Conservation (phyloP, 2,797 vertebrate genomes). For the Taeniopygia guttata region DNA sequence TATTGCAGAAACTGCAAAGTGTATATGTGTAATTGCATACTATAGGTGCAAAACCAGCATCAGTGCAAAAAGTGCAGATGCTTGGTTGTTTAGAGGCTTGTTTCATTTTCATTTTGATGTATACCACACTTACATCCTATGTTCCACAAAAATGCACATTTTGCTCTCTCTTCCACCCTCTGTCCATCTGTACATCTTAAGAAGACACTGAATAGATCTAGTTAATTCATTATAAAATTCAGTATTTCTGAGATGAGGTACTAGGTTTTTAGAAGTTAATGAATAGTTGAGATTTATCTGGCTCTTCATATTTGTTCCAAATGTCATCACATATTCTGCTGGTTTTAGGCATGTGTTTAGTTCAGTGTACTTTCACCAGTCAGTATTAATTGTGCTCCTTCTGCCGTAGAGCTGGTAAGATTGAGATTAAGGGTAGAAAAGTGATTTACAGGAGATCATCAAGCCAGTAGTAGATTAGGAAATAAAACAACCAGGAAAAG, state of each 20-base stretch:
- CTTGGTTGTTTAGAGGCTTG: not conserved
- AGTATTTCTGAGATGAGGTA: not conserved
- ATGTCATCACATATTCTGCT: accelerated
- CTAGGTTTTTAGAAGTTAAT: not conserved
- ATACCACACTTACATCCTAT: accelerated
- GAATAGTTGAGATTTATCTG: not conserved
- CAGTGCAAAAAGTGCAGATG: not conserved
- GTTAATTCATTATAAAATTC: not conserved
- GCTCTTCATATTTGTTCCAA: not conserved
- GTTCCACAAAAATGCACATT: not conserved
- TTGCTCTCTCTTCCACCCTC: accelerated
- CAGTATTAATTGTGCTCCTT: not conserved
- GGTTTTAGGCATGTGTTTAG: not conserved
- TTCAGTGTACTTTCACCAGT: not conserved
- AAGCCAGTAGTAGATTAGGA: not conserved
- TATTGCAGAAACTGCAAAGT: not conserved
- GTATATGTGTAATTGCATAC: not conserved
- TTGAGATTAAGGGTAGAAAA: not conserved
- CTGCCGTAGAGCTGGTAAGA: not conserved
- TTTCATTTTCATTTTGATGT: not conserved
- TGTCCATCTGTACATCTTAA: not conserved
- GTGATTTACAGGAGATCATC: not conserved
- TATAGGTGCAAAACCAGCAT: not conserved
- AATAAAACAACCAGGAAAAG: not conserved
- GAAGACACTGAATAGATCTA: not conserved